Percentiles rank a stretch among this genome's conserved stretches.
Evolutionary conservation across 1,140 invertebrate species (phyloP).

Genomic region (Cotesia vestalis): DNA sequence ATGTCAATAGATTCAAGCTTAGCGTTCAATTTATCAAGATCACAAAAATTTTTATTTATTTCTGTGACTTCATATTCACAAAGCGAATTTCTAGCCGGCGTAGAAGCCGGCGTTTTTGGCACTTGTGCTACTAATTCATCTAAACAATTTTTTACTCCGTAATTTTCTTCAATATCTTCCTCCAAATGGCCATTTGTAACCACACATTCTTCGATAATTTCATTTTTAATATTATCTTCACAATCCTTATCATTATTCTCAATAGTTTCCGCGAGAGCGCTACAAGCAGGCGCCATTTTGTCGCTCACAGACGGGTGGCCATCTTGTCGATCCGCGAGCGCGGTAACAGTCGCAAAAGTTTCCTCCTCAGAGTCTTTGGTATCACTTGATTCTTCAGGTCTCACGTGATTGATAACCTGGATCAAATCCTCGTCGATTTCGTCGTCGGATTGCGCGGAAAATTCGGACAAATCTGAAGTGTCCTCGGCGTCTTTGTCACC

Average conservation of each 20-base stretch:
- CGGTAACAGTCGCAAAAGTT: no score
- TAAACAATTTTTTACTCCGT: neutral
- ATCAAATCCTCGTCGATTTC: slow-evolving; percentile 67
- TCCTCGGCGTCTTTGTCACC: slow-evolving; percentile 85
- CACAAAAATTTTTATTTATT: neutral
- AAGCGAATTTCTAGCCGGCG: slow-evolving; percentile 42
- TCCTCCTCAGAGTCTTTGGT: slow-evolving; percentile 39
- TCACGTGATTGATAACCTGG: slow-evolving; percentile 67
- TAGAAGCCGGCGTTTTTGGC: slow-evolving; percentile 47
- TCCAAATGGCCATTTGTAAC: no score
- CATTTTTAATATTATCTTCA: no score
- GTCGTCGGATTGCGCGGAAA: slow-evolving; percentile 74
- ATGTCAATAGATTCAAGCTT: slow-evolving; percentile 21
- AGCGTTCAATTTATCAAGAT: slow-evolving; percentile 26
- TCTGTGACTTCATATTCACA: slow-evolving; percentile 53
- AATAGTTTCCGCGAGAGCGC: neutral
- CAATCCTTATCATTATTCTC: no score
- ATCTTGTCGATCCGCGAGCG: no score
- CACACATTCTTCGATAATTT: no score
- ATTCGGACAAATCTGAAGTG: slow-evolving; percentile 84
- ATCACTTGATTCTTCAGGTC: slow-evolving; percentile 68
- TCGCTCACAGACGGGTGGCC: no score
- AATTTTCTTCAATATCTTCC: neutral
- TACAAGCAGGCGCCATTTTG: no score
- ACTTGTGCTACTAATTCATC: slow-evolving; percentile 24